Conservation (phyloP, 2,888 invertebrate genomes). For the Glyphotaelius pellucidus region DNA sequence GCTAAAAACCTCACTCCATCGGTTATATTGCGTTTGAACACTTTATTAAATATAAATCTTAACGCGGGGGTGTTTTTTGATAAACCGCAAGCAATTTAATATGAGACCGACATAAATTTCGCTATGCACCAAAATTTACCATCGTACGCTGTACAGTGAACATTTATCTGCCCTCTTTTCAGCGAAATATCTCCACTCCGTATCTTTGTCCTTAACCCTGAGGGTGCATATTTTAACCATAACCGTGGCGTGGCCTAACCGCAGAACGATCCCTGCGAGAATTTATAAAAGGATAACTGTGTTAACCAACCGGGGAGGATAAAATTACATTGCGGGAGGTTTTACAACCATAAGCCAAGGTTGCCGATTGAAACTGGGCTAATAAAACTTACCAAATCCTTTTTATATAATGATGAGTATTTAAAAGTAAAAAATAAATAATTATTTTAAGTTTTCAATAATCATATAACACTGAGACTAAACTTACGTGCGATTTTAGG, state of each 20-base stretch:
- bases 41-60: neutral
- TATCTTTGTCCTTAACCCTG: slow-evolving; percentile 39
- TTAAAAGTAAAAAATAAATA: too few relatives aligned
- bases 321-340: slow-evolving; percentile 60
- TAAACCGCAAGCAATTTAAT: neutral
- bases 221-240: slow-evolving; percentile 63
- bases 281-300: slow-evolving; percentile 65
- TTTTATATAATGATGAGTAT: neutral
- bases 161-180: neutral
- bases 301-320: slow-evolving; percentile 61
- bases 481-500: too few relatives aligned
- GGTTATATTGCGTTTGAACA: neutral
- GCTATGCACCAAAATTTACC: neutral
- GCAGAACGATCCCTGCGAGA: slow-evolving; percentile 60
- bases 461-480: too few relatives aligned
- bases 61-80: neutral
- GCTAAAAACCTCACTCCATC: neutral
- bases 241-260: slow-evolving; percentile 26
- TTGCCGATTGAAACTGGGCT: slow-evolving; percentile 19
- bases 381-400: neutral
- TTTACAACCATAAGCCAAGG: slow-evolving; percentile 35
- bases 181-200: slow-evolving; percentile 12
- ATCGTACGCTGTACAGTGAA: neutral
- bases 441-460: too few relatives aligned
- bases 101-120: neutral